Percentiles rank a stretch among this genome's conserved stretches.
phyloP scores from a whole-genome alignment of 2,797 vertebrate genomes.

The Fistularia commersonii region DNA sequence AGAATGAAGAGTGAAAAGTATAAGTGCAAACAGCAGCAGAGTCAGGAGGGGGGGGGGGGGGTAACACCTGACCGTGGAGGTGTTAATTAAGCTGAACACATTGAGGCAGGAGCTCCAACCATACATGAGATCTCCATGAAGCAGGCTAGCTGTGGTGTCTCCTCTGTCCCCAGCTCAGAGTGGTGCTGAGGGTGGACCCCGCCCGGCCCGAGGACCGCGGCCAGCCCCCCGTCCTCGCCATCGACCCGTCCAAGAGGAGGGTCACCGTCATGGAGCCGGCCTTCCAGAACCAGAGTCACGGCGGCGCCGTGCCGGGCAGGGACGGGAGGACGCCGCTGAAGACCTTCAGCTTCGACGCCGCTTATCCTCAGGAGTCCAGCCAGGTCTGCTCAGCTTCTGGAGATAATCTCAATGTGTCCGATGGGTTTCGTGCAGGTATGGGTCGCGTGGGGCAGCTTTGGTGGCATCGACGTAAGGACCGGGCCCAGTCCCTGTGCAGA shows the following conservation, averaged over 20 bases:
- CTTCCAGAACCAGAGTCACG: constrained; percentile 70
- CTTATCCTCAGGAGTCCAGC: constrained; percentile 87
- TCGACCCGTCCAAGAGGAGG: constrained; percentile 89
- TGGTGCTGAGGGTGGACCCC: constrained; percentile 89
- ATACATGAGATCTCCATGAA: too few species aligned
- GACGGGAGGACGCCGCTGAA: constrained; percentile 82
- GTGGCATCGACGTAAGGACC: too few species aligned
- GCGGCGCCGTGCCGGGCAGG: constrained; percentile 75
- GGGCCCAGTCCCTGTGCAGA: too few species aligned
- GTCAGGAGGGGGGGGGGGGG: too few species aligned
- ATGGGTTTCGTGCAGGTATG: too few species aligned
- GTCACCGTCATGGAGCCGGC: constrained; percentile 85
- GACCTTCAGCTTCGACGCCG: constrained; percentile 90
- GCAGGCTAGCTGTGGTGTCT: too few species aligned
- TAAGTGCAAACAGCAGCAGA: too few species aligned
- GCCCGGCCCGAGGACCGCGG: constrained; percentile 68
- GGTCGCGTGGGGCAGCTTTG: too few species aligned
- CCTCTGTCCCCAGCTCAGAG: constrained; percentile 82
- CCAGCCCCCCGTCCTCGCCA: constrained; percentile 85
- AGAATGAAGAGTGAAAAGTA: too few species aligned
- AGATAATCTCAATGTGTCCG: neutral
- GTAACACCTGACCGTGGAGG: too few species aligned
- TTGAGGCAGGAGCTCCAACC: too few species aligned
- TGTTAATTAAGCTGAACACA: too few species aligned
- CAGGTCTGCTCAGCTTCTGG: constrained; percentile 77